A percentile compares a stretch with the other conserved stretches of the same genome.
phyloP scores from a whole-genome alignment of 2,113 vertebrate species.

The Ariopsis seemanni region DNA sequence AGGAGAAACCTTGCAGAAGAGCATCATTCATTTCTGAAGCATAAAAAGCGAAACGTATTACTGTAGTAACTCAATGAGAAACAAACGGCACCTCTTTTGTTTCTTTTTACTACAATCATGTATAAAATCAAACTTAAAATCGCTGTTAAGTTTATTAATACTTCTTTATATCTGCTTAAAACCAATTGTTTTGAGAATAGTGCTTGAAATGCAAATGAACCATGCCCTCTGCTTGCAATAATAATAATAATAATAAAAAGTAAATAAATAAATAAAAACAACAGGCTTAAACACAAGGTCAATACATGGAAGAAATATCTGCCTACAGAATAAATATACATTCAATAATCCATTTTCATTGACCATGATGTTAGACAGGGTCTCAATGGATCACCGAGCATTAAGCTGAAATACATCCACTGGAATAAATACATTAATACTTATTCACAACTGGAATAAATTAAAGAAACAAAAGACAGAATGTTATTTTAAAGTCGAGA shows the following conservation, averaged over 20 bases:
- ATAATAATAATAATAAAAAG: too few species aligned
- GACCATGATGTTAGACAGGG: too few species aligned
- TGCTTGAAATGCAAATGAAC: neutral
- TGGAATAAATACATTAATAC: neutral
- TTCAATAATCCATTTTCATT: neutral
- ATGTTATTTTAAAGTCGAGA: neutral
- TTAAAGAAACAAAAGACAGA: neutral
- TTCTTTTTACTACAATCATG: too few species aligned
- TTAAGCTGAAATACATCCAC: neutral
- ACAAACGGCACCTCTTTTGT: too few species aligned
- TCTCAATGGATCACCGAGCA: too few species aligned
- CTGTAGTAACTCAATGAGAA: neutral
- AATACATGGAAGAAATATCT: neutral
- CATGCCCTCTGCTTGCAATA: neutral
- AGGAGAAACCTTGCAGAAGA: neutral
- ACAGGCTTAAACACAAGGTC: neutral
- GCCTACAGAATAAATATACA: neutral
- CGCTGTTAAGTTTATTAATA: neutral
- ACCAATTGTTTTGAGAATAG: neutral
- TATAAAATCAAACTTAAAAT: too few species aligned
- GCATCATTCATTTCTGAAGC: neutral
- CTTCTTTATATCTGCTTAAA: too few species aligned
- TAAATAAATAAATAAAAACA: neutral
- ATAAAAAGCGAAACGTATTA: neutral
- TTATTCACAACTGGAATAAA: neutral